Evolutionary conservation across 2,113 vertebrate species (phyloP), one percentile per base, ranked within the genome.

Genomic region (Psettodes erumei): DNA sequence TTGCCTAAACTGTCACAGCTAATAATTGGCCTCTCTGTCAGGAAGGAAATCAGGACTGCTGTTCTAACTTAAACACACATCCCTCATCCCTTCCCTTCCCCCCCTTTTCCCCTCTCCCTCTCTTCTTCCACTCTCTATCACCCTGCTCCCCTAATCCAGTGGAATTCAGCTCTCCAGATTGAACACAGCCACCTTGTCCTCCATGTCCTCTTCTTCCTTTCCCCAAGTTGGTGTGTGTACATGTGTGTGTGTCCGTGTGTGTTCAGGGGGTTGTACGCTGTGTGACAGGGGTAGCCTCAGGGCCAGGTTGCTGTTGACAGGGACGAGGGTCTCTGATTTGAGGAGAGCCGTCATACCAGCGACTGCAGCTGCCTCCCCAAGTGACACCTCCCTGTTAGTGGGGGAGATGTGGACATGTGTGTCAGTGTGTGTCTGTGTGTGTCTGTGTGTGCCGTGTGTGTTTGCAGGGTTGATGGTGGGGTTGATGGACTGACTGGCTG

Each of bases 301-400:
- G 92, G 91, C 89, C 92, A 88, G 87, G 91, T 92, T 92, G 88
- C 95, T 94, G 95, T 94, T 97, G 96, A 97, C 96, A 97, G 96
- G 94, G 95, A 95, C 95, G 95, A 95, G 94, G 94, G 95, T 94
- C 85, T 93, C 94, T 96, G 95, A 97, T 96, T 97, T 96, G 96
- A 97, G 95, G 94, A 94, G 94, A 96, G 95, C 95, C 96, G 94
- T 96, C 96, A 96, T 95, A 94, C 84, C 86, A 95, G 94, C 95
- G 95, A 96, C 95, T 96, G 94, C 95, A 96, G 95, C 96, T 98
- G 96, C 96, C 96, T 96, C 94, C 95, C 94, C 93, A 92, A 95
- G 94, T 98, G 97, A 97, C 96, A 97, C 95, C 83, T 93, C 95
- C 93, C 94, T 93, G 96, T 95, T 96, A 95, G 95, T 94, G 93